Evolutionary conservation across 2,888 invertebrate species (phyloP), one percentile per base, ranked within the genome.

Genomic region (Caenorhabditis sinica): DNA sequence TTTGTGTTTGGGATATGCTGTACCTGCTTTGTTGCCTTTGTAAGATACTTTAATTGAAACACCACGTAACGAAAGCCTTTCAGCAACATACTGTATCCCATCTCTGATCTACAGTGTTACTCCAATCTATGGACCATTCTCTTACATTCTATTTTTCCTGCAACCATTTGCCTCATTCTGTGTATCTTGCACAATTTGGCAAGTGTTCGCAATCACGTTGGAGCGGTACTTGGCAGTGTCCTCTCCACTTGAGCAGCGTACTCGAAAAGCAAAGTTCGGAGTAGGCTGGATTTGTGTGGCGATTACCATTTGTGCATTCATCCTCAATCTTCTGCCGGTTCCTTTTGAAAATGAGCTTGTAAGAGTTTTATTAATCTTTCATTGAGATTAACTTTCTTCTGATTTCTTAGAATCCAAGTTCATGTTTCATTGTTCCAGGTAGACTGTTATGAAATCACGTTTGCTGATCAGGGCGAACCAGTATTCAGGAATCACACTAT

Each of bases 111-210:
- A 88, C 73, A 66, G 82, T 28, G 87, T 88, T 51, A 84, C 88
- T 1, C 89, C 88, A 1, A 87, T 83, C 60, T 89, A 88, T 73
- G 89, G 89, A n/a, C 74, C 79, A 11, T 83, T 89, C n/a, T 90
- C 92, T n/a, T 92, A 92, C 82, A 82, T 92, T 45, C 87, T 92
- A n/a, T 91, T 90, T 82, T 71, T 92, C 49, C 87, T 92, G 23
- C 92, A 92, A 76, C 92, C 92, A 8, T 89, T 92, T 65, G 92
- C 92, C n/a, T 89, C 88, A 13, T 90, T 91, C 65, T 92, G 92
- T 79, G 91, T 92, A 13, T 90, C 90, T 11, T 92, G 91, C 36
- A 91, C 91, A 3, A 92, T 92, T 58, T 92, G 92, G 92, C 92
- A 92, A 77, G 91, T 92, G 4, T 86, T 91, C n/a, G 91, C 91